phyloP scores from a whole-genome alignment of 2,113 vertebrate genomes.

The Channa maculata region DNA sequence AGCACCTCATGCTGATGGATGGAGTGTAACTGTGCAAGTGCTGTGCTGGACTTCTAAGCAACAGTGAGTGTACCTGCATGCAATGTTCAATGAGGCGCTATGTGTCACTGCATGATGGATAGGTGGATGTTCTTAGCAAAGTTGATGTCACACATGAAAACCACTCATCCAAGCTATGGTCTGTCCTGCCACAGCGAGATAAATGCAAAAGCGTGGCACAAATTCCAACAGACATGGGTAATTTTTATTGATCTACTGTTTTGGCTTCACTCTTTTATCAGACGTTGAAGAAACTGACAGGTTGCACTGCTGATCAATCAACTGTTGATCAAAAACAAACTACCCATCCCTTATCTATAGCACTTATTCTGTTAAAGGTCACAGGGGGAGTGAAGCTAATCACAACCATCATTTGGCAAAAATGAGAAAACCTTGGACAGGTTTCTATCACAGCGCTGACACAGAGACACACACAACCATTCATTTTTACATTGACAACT shows the following conservation, averaged over 20 bases:
- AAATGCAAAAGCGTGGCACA: conserved; percentile 49
- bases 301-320: neutral
- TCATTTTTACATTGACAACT: too few species aligned
- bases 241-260: conserved; percentile 31
- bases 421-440: too few species aligned
- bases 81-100: conserved; percentile 76
- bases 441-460: too few species aligned
- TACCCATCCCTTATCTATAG: too few species aligned
- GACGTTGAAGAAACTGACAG: neutral
- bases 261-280: neutral
- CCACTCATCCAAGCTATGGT: conserved; percentile 68
- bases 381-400: too few species aligned
- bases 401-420: too few species aligned
- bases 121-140: conserved; percentile 73
- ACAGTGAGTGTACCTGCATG: conserved; percentile 73
- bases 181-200: conserved; percentile 62
- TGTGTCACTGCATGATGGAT: conserved; percentile 77
- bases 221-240: conserved; percentile 33
- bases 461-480: too few species aligned
- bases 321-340: neutral
- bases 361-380: too few species aligned
- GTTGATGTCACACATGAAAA: conserved; percentile 76
- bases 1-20: conserved; percentile 75
- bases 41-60: conserved; percentile 73
- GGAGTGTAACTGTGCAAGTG: conserved; percentile 68